Evolutionary conservation across 2,888 invertebrate genomes (phyloP).

Genomic region (Lomographa bimaculata): DNA sequence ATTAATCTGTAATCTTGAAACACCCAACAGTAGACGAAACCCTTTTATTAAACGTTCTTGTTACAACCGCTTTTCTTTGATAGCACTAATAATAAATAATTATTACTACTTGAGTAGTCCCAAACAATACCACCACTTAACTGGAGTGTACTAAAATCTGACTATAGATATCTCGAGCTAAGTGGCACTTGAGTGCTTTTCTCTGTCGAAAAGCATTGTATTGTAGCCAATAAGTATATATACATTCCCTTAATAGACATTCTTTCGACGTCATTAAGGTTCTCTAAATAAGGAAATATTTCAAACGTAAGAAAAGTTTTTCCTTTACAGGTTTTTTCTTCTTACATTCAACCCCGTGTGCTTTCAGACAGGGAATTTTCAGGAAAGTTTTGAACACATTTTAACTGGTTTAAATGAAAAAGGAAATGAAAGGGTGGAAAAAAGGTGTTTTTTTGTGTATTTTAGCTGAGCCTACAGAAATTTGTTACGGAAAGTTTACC

Average conservation of each 20-base stretch:
- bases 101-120: too few species aligned
- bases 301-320: slow-evolving; percentile 1
- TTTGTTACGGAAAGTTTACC: too few species aligned
- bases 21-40: too few species aligned
- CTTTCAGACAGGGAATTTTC: slow-evolving; percentile 4
- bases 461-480: neutral
- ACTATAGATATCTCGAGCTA: slow-evolving; percentile 27
- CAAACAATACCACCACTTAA: slow-evolving; percentile 23
- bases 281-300: slow-evolving; percentile 5
- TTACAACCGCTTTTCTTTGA: too few species aligned
- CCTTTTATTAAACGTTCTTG: too few species aligned
- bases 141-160: slow-evolving; percentile 13
- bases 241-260: slow-evolving; percentile 24
- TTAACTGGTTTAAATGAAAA: slow-evolving; percentile 7
- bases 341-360: neutral
- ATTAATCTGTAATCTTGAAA: too few species aligned
- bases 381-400: slow-evolving; percentile 4
- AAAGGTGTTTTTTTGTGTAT: slow-evolving; percentile 2
- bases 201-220: slow-evolving; percentile 28
- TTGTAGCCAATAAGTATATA: slow-evolving; percentile 18
- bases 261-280: slow-evolving; percentile 1
- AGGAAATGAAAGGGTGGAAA: slow-evolving; percentile 4
- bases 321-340: neutral
- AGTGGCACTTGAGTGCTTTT: slow-evolving; percentile 34
- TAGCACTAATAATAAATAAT: slow-evolving; percentile 3